A percentile compares a stretch with the other conserved stretches of the same genome.
These are phyloP conservation scores for Verasper variegatus DNA, from an alignment of 2,113 vertebrate species.

Conservation along the genomic window DNA sequence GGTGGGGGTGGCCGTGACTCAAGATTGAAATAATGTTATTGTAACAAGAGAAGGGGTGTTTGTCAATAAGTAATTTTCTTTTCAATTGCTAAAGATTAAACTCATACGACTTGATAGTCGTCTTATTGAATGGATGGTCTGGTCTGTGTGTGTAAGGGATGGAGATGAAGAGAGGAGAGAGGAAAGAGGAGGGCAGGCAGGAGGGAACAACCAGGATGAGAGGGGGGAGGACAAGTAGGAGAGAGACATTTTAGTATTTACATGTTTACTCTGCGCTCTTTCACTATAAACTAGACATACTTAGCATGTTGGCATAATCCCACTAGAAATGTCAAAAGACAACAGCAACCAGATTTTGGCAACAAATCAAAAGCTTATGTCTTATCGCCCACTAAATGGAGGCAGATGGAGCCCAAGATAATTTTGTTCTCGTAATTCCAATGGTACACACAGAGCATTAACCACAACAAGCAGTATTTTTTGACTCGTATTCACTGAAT, in stretches of 20 bases:
- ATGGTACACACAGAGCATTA: neutral
- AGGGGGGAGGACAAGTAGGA: neutral
- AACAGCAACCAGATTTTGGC: neutral
- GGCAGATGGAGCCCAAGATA: neutral
- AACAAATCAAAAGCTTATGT: neutral
- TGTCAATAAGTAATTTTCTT: constrained; percentile 61
- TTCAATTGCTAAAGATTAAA: constrained; percentile 39
- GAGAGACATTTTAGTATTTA: constrained; percentile 8
- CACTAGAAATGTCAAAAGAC: constrained; percentile 5
- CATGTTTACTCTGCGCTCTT: neutral
- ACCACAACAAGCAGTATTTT: constrained; percentile 1
- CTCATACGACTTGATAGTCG: constrained; percentile 25
- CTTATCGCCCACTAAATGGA: neutral
- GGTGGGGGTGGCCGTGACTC: constrained; percentile 10
- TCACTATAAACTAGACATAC: neutral
- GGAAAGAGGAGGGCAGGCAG: neutral
- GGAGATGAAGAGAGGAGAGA: neutral
- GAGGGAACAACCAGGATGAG: neutral
- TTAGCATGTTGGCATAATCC: constrained; percentile 21
- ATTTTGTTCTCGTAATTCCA: neutral
- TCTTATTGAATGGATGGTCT: constrained; percentile 12
- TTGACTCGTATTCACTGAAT: neutral
- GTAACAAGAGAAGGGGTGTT: constrained; percentile 35
- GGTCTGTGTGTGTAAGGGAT: neutral
- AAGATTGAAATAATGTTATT: constrained; percentile 27